Base-by-base conservation (phyloP, 37 sponge, comb jelly and placozoan genomes). In the Oscarella lobularis region DNA sequence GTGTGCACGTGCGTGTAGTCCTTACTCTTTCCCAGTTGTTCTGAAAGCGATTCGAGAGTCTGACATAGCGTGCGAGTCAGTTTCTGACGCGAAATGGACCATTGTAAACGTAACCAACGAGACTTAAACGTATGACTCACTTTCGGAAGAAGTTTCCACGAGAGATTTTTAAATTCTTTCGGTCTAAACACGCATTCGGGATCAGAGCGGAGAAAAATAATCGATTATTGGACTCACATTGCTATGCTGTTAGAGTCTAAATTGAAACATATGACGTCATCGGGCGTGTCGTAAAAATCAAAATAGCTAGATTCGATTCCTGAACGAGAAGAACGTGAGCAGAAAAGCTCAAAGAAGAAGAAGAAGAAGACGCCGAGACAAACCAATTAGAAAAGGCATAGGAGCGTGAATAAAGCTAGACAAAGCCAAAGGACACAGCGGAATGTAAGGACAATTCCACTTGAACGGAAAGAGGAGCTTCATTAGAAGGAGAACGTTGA, bases 361-460 rank as follows among this genome's bases (percentile, higher is more conserved):
- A 68, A 29, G 31, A 14, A 5, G 6, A 4, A 68, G 35, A 34
- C 5, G 39, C 71, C 6, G 34, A n/a, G 0, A 67, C 78, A 30
- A 6, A 89, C 90, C 93, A 69, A 92, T 85, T 67, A 92, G 88
- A 73, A 92, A 92, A 66, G 93, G 87, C 1, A 88, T 81, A 37
- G 93, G 93, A 36, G 93, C 93, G 66, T 92, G 86, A 38, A 88
- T 74, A 75, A 84, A 88, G 66, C 69, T 78, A 33, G 81, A 70
- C 48, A 92, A 78, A 33, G 89, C 81, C 41, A 92, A 67, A 29
- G 93, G 93, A 40, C 93, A 92, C 86, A 92, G 78, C 30, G 93
- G 93, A 40, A 92, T 92, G 82, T 92, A 88, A 1, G 89, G 79
- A 37, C 93, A 92, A 76, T 92, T 86, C 93, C 93, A 92, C 55